Base-by-base conservation (phyloP, 2,888 invertebrate species). In the Lasioglossum pauxillum region DNA sequence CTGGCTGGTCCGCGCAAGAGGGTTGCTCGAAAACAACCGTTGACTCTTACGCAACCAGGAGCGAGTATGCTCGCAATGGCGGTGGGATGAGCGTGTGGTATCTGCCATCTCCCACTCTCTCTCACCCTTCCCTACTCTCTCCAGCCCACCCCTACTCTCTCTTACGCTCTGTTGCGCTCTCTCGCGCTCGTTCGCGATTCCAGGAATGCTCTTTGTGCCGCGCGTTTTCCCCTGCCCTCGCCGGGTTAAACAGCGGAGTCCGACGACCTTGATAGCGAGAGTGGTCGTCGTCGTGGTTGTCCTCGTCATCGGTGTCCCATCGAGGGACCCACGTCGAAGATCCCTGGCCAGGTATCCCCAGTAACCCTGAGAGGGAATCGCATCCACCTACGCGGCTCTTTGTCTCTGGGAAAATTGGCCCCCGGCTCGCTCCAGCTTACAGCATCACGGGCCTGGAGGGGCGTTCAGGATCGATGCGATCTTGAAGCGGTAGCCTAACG, bases 171-270 rank as follows among this genome's bases (percentile, higher is more conserved):
- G n/a, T 10, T 1, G 27, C 5, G n/a, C 14, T 27, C 27, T 60
- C 27, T 27, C 27, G 60, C 16, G 5, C 60, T 16, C 88, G 84
- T 87, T 82, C 83, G 83, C 89, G 88, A 93, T 93, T 94, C 93
- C 92, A 89, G 93, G 94, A 94, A 94, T 94, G 93, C 94, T 93
- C 94, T 94, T 94, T 94, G 93, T 94, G 92, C 92, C 88, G 90
- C 90, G 87, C 41, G 14, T 60, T 53, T 53, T 71, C 77, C 67
- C 82, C 77, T 78, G 74, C 60, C 83, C 76, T 80, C 78, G 49
- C 77, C 78, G 31, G 19, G n/a, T 4, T 78, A 31, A 49, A 75
- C 44, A 53, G 67, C 53, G 35, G 84, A 88, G 90, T 91, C 84
- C 82, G 89, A 88, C 92, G 92, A 92, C 93, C 92, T 93, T 93